Percentiles rank a stretch among this genome's conserved stretches.
phyloP scores from a whole-genome alignment of 30 jellyfish, hydroid and myxozoan species.

The Cassiopea xamachana region DNA sequence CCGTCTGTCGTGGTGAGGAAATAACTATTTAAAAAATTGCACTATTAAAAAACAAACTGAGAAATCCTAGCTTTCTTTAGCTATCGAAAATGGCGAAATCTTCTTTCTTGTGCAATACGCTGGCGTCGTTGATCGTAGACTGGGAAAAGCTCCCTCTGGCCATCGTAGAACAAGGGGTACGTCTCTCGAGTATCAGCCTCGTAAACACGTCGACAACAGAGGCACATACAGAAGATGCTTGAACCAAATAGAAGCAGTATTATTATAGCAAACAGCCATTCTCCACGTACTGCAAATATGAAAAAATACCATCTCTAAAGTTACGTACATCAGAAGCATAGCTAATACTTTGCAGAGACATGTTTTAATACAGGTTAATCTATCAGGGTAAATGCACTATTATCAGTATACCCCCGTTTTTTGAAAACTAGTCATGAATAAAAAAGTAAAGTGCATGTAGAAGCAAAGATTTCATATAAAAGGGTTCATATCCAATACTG shows the following conservation, averaged over 20 bases:
- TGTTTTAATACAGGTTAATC: too few species aligned
- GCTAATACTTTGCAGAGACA: not conserved
- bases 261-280: constrained; percentile 95
- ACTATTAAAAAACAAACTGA: not conserved
- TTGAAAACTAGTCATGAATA: too few species aligned
- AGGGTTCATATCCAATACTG: too few species aligned
- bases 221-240: constrained; percentile 91
- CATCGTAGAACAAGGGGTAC: constrained; percentile 77
- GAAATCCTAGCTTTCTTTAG: not conserved
- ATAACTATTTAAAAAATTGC: not conserved
- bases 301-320: not conserved
- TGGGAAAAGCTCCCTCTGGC: constrained; percentile 89
- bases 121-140: constrained; percentile 68
- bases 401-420: too few species aligned
- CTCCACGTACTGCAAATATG: constrained; percentile 83
- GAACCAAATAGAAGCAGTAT: constrained; percentile 76
- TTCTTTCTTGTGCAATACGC: constrained; percentile 36
- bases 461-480: too few species aligned
- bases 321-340: not conserved
- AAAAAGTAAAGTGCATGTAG: too few species aligned
- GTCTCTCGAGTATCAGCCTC: constrained; percentile 90
- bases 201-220: constrained; percentile 95
- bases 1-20: too few species aligned
- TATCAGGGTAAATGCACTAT: too few species aligned
- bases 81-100: constrained; percentile 59